Evolutionary conservation across 2,797 vertebrate genomes (phyloP).

Genomic region (Enteromius unitaeniatus): DNA sequence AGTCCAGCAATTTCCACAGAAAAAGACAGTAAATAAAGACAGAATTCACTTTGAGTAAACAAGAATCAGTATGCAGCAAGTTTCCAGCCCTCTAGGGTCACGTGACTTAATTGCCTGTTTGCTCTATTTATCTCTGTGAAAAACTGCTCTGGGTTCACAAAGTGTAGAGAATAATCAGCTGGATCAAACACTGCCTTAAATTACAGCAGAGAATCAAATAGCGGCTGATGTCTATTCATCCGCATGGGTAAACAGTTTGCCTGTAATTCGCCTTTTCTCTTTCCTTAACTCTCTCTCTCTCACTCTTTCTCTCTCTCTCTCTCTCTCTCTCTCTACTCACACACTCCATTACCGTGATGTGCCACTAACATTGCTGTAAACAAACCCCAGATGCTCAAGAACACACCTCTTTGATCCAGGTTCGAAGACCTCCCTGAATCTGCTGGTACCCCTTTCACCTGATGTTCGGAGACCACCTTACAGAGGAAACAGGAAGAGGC

Average conservation of each 20-base stretch:
- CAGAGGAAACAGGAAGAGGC: conserved; percentile 7
- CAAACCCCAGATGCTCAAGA: conserved; percentile 81
- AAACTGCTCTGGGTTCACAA: conserved; percentile 72
- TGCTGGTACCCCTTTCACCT: conserved; percentile 40
- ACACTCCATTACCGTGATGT: conserved; percentile 79
- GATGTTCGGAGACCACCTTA: conserved; percentile 20
- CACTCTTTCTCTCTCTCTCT: neutral
- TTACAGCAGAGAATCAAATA: conserved; percentile 80
- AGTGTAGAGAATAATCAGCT: conserved; percentile 83
- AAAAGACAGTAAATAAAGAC: conserved; percentile 5
- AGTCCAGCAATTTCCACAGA: neutral
- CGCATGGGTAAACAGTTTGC: conserved; percentile 66
- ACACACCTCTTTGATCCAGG: conserved; percentile 61
- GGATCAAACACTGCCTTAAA: conserved; percentile 79
- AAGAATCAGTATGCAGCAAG: conserved; percentile 74
- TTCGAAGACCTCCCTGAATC: conserved; percentile 54
- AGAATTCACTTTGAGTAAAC: conserved; percentile 66
- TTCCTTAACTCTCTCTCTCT: neutral
- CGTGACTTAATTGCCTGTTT: conserved; percentile 84
- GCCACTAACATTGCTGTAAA: conserved; percentile 81
- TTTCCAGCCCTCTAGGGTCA: conserved; percentile 69
- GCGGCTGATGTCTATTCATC: conserved; percentile 75
- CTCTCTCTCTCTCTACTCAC: conserved; percentile 2
- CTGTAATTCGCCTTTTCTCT: conserved; percentile 72
- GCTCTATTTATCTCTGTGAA: conserved; percentile 82